Percentiles rank a stretch among this genome's conserved stretches.
Conservation (phyloP, 2,113 vertebrate genomes). For the Melanostigma gelatinosum region DNA sequence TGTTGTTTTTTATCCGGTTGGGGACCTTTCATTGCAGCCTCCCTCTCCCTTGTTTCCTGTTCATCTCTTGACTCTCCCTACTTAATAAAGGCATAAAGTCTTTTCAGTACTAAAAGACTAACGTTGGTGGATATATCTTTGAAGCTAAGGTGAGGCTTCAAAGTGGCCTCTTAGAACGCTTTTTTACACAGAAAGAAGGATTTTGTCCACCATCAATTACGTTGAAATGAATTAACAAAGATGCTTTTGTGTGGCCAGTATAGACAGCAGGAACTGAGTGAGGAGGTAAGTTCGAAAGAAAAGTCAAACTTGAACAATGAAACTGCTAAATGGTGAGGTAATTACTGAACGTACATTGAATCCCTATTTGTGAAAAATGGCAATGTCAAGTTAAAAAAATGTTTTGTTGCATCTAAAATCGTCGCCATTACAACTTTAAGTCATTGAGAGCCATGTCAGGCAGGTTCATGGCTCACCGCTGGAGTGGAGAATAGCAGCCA, state of each 20-base stretch:
- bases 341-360: neutral
- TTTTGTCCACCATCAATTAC: neutral
- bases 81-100: neutral
- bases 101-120: neutral
- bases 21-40: neutral
- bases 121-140: neutral
- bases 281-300: neutral
- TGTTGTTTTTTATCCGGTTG: neutral
- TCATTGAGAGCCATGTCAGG: constrained; percentile 20
- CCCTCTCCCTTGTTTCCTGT: neutral
- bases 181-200: neutral
- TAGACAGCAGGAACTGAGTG: neutral
- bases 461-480: constrained; percentile 4
- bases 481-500: constrained; percentile 31
- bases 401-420: neutral
- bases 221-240: neutral
- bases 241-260: neutral
- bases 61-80: neutral
- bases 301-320: neutral
- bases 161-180: neutral
- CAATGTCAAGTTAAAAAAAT: neutral
- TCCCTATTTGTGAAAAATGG: neutral
- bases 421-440: neutral
- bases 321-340: neutral
- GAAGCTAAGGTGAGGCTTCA: neutral